Conservation (phyloP, 2,113 vertebrate genomes). For the Raja brachyura region DNA sequence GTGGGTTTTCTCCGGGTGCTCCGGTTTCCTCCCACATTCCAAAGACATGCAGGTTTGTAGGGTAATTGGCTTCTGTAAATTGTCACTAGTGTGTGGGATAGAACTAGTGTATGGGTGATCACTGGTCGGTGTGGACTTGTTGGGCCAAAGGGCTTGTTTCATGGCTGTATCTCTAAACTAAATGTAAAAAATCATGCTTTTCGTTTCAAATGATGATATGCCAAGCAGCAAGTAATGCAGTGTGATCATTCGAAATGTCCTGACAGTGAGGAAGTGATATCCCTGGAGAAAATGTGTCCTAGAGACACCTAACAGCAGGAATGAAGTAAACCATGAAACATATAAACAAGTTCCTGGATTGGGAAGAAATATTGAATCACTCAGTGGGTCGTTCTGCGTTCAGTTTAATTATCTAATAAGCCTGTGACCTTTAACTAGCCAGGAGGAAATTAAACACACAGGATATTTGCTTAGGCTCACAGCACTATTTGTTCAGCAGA, state of each 20-base stretch:
- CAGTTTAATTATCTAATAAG: conserved; percentile 22
- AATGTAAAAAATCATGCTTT: background rate
- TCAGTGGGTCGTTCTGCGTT: background rate
- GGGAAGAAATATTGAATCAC: background rate
- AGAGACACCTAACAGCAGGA: background rate
- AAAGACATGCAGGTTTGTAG: no score
- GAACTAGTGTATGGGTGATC: no score
- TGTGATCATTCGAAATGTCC: background rate
- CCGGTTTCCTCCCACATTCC: no score
- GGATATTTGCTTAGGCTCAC: background rate
- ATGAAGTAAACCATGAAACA: background rate
- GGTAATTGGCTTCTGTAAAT: no score
- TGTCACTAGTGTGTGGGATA: no score
- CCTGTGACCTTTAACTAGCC: background rate
- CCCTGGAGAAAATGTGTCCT: background rate
- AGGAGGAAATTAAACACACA: background rate
- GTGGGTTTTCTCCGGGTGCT: no score
- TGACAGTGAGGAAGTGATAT: background rate
- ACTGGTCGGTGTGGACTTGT: no score
- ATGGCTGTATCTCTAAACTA: no score
- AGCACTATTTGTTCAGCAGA: background rate
- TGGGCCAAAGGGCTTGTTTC: no score
- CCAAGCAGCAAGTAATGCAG: background rate
- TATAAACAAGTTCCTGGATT: background rate
- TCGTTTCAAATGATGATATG: background rate